These are phyloP conservation scores for Leptopilina myrica DNA, from an alignment of 2,888 invertebrate genomes.

Conservation along the genomic window DNA sequence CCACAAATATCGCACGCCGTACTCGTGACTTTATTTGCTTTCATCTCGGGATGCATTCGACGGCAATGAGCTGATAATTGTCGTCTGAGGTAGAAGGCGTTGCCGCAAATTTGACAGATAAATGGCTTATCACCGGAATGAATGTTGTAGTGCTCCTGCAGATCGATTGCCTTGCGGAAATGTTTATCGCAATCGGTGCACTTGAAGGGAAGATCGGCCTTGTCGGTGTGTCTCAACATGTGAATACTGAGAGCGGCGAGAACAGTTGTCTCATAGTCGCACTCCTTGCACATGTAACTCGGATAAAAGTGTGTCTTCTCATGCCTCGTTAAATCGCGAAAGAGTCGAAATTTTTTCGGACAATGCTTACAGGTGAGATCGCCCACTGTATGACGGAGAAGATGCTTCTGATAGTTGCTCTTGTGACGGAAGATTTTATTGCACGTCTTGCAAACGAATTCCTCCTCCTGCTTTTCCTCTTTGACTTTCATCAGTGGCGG, in stretches of 20 bases:
- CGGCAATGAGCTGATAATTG: slow-evolving; percentile 73
- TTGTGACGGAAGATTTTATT: slow-evolving; percentile 71
- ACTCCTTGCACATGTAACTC: slow-evolving; percentile 73
- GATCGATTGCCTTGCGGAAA: slow-evolving; percentile 71
- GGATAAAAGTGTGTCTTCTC: slow-evolving; percentile 74
- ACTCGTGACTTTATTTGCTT: slow-evolving; percentile 72
- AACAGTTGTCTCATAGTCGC: slow-evolving; percentile 74
- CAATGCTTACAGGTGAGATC: slow-evolving; percentile 73
- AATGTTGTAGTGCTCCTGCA: slow-evolving; percentile 74
- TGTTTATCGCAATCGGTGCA: slow-evolving; percentile 73
- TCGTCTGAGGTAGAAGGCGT: slow-evolving; percentile 67
- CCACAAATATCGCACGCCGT: slow-evolving; percentile 74
- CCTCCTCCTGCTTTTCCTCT: slow-evolving; percentile 52
- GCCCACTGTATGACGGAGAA: slow-evolving; percentile 68
- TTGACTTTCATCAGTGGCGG: slow-evolving; percentile 40
- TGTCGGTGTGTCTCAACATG: slow-evolving; percentile 70
- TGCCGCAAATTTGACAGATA: slow-evolving; percentile 68
- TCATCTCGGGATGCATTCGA: slow-evolving; percentile 71
- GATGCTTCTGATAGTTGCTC: slow-evolving; percentile 72
- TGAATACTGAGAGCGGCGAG: slow-evolving; percentile 70
- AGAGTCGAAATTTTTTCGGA: slow-evolving; percentile 71
- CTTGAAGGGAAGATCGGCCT: slow-evolving; percentile 70
- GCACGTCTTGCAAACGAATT: slow-evolving; percentile 70
- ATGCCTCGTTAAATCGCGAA: slow-evolving; percentile 72
- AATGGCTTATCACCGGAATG: slow-evolving; percentile 74